Evolutionary conservation across 2,797 vertebrate species (phyloP).

Genomic region (Heterohyrax brucei): DNA sequence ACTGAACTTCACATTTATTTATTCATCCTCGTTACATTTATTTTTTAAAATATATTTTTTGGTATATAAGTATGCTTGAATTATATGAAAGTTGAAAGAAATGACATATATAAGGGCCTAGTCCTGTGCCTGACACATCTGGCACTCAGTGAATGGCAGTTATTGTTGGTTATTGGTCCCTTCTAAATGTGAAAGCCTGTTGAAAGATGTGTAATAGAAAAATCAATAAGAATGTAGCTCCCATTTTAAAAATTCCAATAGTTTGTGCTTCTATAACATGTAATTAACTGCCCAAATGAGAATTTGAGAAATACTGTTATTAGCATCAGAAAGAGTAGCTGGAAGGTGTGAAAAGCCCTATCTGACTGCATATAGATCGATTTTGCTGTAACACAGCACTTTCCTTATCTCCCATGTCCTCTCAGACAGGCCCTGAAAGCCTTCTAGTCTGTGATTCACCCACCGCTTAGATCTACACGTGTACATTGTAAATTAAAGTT

Average conservation of each 20-base stretch:
- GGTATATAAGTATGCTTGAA: not conserved
- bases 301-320: slow-evolving; percentile 58
- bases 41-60: not conserved
- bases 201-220: slow-evolving; percentile 29
- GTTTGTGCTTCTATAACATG: fast-evolving
- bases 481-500: slow-evolving; percentile 54
- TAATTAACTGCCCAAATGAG: slow-evolving; percentile 59
- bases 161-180: not conserved
- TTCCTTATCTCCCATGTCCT: not conserved
- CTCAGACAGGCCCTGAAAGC: slow-evolving; percentile 29
- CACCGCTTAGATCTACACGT: not conserved
- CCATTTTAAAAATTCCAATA: slow-evolving; percentile 6
- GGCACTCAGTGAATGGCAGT: not conserved
- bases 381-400: not conserved
- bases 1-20: not conserved
- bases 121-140: not conserved
- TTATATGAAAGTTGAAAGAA: slow-evolving; percentile 37
- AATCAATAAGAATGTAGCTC: slow-evolving; percentile 32
- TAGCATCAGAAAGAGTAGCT: fast-evolving
- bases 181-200: not conserved
- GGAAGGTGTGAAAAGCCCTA: slow-evolving; percentile 21
- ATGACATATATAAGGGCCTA: not conserved
- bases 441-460: slow-evolving; percentile 10
- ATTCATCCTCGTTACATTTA: too few relatives aligned
- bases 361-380: not conserved